These are phyloP conservation scores for Hippopotamyrus pictus DNA, from an alignment of 2,797 vertebrate species.

Conservation along the genomic window DNA sequence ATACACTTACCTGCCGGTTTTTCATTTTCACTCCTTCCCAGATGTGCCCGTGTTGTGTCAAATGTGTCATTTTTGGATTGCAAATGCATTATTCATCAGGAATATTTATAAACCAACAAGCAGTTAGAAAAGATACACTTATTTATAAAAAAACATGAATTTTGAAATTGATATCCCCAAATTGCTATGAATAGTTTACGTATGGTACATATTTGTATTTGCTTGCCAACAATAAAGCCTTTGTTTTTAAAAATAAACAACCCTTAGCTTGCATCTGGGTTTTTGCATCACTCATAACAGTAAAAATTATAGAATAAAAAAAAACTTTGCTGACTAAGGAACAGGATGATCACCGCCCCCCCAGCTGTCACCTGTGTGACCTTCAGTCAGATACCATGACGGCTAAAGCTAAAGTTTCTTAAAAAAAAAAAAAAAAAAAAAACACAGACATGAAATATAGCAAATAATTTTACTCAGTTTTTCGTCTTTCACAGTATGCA, in stretches of 20 bases:
- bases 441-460: background rate
- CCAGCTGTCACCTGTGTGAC: background rate
- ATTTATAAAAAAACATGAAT: constrained; percentile 27
- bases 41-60: background rate
- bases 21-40: background rate
- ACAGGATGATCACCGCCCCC: background rate
- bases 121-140: background rate
- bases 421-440: background rate
- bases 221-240: constrained; percentile 51
- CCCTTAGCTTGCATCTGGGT: constrained; percentile 13
- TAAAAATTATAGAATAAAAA: background rate
- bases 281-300: background rate
- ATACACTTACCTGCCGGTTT: background rate
- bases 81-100: constrained; percentile 25
- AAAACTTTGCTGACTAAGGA: background rate
- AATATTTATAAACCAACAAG: background rate
- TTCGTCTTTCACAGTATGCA: background rate
- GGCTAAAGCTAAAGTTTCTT: background rate
- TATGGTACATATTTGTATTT: constrained; percentile 39
- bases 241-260: constrained; percentile 14
- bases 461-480: background rate
- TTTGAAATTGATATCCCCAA: background rate
- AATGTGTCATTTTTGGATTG: constrained; percentile 26
- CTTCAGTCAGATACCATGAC: background rate
- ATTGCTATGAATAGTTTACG: background rate